These are phyloP conservation scores for Leucophora obtusa DNA, from an alignment of 2,888 invertebrate genomes.

Conservation along the genomic window DNA sequence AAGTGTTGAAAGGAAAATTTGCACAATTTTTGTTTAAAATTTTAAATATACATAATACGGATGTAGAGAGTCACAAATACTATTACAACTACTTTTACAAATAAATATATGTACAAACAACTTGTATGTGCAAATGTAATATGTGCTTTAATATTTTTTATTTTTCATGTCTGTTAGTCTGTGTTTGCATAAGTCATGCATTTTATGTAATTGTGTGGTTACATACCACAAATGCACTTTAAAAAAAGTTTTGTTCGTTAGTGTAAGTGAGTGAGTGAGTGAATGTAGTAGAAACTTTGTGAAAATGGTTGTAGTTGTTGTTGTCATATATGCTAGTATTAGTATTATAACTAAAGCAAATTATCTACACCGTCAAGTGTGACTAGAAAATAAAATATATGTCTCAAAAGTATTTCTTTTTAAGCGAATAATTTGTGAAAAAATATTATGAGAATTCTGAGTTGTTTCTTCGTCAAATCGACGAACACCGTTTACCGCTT, in stretches of 20 bases:
- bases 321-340: too few relatives aligned
- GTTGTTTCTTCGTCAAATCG: too few relatives aligned
- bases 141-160: neutral
- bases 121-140: slow-evolving; percentile 26
- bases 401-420: too few relatives aligned
- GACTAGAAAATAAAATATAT: too few relatives aligned
- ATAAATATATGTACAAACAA: neutral
- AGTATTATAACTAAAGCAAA: too few relatives aligned
- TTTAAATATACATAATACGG: slow-evolving; percentile 1
- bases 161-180: too few relatives aligned
- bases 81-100: neutral
- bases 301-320: neutral
- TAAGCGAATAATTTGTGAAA: too few relatives aligned
- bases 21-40: slow-evolving; percentile 22
- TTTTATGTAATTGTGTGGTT: slow-evolving; percentile 43
- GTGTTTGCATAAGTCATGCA: slow-evolving; percentile 11
- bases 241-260: slow-evolving; percentile 12
- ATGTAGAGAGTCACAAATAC: neutral
- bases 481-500: too few relatives aligned
- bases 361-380: too few relatives aligned
- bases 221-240: slow-evolving; percentile 39
- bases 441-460: too few relatives aligned
- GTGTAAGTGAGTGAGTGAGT: too few relatives aligned
- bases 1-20: slow-evolving; percentile 53
- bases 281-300: neutral